Conservation (phyloP, 2,888 invertebrate species). For the Dione vanillae region DNA sequence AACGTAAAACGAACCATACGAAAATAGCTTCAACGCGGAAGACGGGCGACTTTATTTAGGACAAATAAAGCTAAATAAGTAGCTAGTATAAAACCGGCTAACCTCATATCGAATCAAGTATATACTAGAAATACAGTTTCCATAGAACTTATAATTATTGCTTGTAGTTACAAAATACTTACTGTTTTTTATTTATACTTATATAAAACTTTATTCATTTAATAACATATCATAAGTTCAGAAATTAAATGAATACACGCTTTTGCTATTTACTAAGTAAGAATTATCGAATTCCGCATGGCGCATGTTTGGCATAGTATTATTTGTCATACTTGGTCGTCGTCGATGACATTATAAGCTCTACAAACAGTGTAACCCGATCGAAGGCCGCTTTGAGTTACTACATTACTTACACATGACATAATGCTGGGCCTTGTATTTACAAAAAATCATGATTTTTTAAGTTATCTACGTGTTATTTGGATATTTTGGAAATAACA, state of each 20-base stretch:
- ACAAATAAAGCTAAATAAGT: background rate
- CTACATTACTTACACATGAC: constrained; percentile 24
- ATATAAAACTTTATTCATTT: no score
- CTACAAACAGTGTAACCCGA: constrained; percentile 29
- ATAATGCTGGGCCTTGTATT: constrained; percentile 20
- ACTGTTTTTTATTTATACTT: no score
- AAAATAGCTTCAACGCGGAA: constrained; percentile 21
- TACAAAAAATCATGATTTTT: background rate
- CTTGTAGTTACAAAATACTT: no score
- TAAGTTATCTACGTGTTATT: background rate
- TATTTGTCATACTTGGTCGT: background rate
- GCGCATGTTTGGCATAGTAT: background rate
- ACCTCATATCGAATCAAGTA: no score
- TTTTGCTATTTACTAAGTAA: background rate
- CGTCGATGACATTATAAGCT: constrained; percentile 25
- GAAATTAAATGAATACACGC: no score
- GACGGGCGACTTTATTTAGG: background rate
- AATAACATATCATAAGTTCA: no score
- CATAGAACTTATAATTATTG: no score
- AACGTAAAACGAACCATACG: constrained; percentile 13
- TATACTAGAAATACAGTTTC: no score
- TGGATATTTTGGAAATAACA: background rate
- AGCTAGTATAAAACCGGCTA: no score
- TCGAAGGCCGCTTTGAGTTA: constrained; percentile 27
- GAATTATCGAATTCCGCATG: background rate